Base-by-base conservation (phyloP, 2,888 invertebrate species). In the Drosophila mimica region DNA sequence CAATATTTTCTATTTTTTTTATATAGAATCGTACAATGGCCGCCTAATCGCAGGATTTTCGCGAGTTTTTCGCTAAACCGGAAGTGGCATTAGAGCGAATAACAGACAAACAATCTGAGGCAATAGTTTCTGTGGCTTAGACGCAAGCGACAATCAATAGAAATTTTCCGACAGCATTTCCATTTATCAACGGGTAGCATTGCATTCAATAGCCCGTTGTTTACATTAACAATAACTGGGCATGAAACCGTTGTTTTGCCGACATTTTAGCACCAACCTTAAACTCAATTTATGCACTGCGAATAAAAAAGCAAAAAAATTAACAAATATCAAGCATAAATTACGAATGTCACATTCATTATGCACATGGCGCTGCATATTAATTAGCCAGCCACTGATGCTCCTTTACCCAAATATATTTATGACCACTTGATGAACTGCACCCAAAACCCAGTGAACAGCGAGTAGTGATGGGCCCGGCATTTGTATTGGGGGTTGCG, bases 231-330 rank as follows among this genome's bases (percentile, higher is more conserved):
- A 79, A 79, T 90, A 92, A 92, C 91, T 81, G 81, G 90, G 92
- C 92, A 91, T 92, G 88, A 91, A 92, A 92, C 92, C 92, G 82
- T 90, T 92, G 91, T 91, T 82, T 64, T 84, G 87, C 52, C 79
- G 76, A 86, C 79, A 86, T 82, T 86, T 76, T 68, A 79, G 70
- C 70, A 74, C 63, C 73, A 74, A 68, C 73, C 77, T 78, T 63
- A 52, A 63, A 73, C 76, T 75, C 72, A 73, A 77, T 81, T 77
- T 81, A 83, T 76, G 66, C 75, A 67, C 61, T 67, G 54, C 34
- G 52, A 71, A 58, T 40, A 34, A 52, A 49, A 49, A 63, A 71
- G 70, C 59, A 70, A 71, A 72, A 60, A 70, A 73, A 69, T 78
- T 81, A 78, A 83, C 82, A 91, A 89, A 82, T 82, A 82, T 89